phyloP scores from a whole-genome alignment of 2,888 invertebrate genomes.

The Eupithecia exiguata region DNA sequence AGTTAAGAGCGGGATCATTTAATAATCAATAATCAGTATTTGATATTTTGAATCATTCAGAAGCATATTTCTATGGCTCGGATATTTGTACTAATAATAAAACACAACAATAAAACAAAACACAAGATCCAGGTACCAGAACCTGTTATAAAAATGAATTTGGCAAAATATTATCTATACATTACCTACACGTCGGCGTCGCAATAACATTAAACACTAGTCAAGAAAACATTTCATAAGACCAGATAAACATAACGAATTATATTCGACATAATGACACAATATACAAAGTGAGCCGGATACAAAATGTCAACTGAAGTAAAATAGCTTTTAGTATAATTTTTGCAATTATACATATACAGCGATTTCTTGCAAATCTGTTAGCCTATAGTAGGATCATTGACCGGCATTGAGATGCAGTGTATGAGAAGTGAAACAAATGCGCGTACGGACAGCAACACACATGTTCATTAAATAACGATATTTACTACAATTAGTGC shows the following conservation, averaged over 20 bases:
- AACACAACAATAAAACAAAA: too few relatives aligned
- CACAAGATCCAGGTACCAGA: too few relatives aligned
- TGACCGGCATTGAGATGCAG: constrained; percentile 25
- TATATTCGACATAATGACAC: background rate
- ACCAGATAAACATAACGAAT: constrained; percentile 10
- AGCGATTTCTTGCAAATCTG: constrained; percentile 21
- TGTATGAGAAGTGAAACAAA: constrained; percentile 13
- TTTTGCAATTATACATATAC: constrained; percentile 7
- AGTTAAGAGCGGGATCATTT: too few relatives aligned
- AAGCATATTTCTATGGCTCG: too few relatives aligned
- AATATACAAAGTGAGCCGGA: background rate
- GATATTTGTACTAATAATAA: too few relatives aligned
- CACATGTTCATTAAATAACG: background rate
- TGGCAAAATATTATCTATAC: too few relatives aligned
- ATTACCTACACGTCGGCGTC: background rate
- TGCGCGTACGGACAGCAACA: constrained; percentile 7
- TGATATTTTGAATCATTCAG: too few relatives aligned
- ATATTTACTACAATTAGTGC: background rate
- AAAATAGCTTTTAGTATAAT: constrained; percentile 12
- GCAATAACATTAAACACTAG: background rate
- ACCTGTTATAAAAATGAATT: too few relatives aligned
- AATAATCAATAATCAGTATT: too few relatives aligned
- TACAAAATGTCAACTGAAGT: constrained; percentile 6
- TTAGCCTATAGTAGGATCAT: constrained; percentile 13
- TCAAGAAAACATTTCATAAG: background rate